Percentiles rank a stretch among this genome's conserved stretches.
Conservation (phyloP, 53 echinoderm and acorn worm species). For the Holothuria leucospilota region DNA sequence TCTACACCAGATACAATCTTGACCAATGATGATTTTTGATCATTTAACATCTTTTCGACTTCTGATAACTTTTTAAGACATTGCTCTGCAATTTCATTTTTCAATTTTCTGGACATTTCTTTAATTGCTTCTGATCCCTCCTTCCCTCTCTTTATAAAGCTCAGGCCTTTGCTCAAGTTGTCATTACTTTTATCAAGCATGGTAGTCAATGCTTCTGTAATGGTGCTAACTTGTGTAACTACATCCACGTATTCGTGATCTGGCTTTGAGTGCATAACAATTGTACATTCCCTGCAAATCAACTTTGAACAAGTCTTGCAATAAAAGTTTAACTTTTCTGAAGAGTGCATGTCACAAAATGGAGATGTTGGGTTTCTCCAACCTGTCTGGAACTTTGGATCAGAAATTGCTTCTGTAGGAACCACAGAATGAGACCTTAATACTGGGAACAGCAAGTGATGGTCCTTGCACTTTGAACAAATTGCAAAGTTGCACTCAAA, state of each 20-base stretch:
- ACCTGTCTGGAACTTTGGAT: neutral
- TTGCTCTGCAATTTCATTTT: neutral
- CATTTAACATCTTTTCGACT: neutral
- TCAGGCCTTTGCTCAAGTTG: neutral
- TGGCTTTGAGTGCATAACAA: conserved; percentile 3
- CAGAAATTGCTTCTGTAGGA: neutral
- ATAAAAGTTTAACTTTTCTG: neutral
- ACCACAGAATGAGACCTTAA: neutral
- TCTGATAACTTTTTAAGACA: neutral
- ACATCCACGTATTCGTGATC: conserved; percentile 4
- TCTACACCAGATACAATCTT: neutral
- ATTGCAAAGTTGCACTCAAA: conserved; percentile 28
- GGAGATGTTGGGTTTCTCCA: neutral
- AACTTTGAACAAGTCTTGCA: conserved; percentile 17
- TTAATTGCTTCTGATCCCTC: neutral
- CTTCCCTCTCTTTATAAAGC: neutral
- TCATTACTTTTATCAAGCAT: neutral
- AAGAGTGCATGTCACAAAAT: neutral
- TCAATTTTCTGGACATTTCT: neutral
- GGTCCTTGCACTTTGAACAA: neutral
- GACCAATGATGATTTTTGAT: neutral
- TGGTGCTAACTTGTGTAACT: neutral
- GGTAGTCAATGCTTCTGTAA: neutral
- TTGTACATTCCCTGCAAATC: conserved; percentile 26
- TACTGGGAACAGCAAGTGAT: neutral